Percentiles rank a stretch among this genome's conserved stretches.
Conservation (phyloP, 2,797 vertebrate species). For the Lithobates pipiens region DNA sequence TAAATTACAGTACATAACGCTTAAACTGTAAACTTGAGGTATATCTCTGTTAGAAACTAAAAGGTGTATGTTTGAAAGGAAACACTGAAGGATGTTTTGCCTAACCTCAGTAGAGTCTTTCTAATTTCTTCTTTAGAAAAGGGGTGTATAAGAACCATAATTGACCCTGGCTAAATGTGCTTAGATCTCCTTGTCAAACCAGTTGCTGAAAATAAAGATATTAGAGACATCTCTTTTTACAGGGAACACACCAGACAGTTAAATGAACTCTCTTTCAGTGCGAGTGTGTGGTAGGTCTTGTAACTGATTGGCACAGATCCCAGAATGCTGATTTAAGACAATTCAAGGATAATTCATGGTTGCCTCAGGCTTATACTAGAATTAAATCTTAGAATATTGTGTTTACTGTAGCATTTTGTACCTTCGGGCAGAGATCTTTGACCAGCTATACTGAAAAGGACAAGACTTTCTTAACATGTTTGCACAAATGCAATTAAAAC, state of each 20-base stretch:
- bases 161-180: constrained; percentile 2
- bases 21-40: not conserved
- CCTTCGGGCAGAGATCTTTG: constrained; percentile 55
- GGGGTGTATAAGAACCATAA: not conserved
- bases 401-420: constrained; percentile 64
- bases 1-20: not conserved
- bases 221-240: constrained; percentile 48
- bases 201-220: constrained; percentile 53
- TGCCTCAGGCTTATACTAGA: constrained; percentile 54
- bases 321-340: constrained; percentile 54
- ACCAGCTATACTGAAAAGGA: constrained; percentile 60
- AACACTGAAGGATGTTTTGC: not conserved
- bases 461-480: constrained; percentile 56
- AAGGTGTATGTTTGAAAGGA: not conserved
- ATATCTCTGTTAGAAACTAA: not conserved
- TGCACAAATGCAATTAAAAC: constrained; percentile 58
- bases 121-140: not conserved
- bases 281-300: constrained; percentile 60
- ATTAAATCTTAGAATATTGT: constrained; percentile 56
- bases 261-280: constrained; percentile 56
- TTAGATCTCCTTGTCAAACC: constrained; percentile 37
- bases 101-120: not conserved
- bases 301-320: constrained; percentile 61
- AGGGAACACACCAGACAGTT: constrained; percentile 51
- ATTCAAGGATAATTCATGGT: constrained; percentile 52